Percentiles rank a stretch among this genome's conserved stretches.
Evolutionary conservation across 2,888 invertebrate genomes (phyloP).

Genomic region (Ischnus inquisitorius): DNA sequence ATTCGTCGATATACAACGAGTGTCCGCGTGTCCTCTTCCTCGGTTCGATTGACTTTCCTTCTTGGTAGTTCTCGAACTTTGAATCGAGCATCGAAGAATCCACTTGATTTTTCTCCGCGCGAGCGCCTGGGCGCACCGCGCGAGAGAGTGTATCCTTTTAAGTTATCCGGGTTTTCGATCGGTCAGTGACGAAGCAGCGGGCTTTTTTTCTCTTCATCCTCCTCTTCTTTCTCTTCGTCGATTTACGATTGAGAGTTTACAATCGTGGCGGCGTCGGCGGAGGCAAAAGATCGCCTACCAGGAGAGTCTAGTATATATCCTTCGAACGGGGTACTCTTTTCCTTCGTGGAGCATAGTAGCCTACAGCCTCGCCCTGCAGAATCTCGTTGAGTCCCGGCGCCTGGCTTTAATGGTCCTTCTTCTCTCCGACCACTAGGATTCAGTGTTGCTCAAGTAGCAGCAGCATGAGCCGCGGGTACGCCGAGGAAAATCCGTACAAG

Average conservation of each 20-base stretch:
- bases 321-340: constrained; percentile 27
- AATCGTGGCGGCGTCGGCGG: constrained; percentile 39
- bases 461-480: constrained; percentile 29
- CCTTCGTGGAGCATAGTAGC: constrained; percentile 24
- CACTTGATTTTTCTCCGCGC: constrained; percentile 13
- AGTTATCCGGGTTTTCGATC: constrained; percentile 33
- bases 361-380: constrained; percentile 40
- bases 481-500: constrained; percentile 66
- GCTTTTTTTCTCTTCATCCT: neutral
- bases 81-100: constrained; percentile 44
- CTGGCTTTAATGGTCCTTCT: constrained; percentile 56
- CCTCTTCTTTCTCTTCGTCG: constrained; percentile 59
- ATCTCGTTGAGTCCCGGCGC: constrained; percentile 58
- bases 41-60: constrained; percentile 7
- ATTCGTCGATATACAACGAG: constrained; percentile 51
- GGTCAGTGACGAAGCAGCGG: constrained; percentile 13
- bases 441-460: constrained; percentile 41
- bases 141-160: neutral
- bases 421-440: constrained; percentile 39
- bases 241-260: constrained; percentile 66
- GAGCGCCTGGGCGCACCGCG: neutral
- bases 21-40: neutral
- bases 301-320: constrained; percentile 8
- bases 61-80: constrained; percentile 6
- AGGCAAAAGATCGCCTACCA: constrained; percentile 47